phyloP scores from a whole-genome alignment of 2,888 invertebrate genomes.

The Macrosiphum euphorbiae region DNA sequence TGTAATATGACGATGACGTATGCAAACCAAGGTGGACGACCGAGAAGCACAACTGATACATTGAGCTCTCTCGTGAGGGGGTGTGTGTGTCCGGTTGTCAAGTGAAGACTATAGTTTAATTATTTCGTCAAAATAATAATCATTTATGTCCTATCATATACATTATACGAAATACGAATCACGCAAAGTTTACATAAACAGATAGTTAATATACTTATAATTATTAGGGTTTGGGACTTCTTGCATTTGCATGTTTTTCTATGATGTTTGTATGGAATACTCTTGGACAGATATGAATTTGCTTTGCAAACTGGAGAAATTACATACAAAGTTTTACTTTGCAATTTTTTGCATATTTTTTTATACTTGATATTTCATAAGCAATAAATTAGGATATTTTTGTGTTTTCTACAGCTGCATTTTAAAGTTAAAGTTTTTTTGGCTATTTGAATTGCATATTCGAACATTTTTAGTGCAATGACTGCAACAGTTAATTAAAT shows the following conservation, averaged over 20 bases:
- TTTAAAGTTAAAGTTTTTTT: not conserved
- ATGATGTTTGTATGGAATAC: not conserved
- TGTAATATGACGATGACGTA: not conserved
- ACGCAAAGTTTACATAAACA: not conserved
- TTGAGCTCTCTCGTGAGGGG: not conserved
- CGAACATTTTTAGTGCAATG: not conserved
- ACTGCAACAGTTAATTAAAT: not conserved
- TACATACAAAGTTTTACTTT: not conserved
- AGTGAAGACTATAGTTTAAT: not conserved
- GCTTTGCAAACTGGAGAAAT: not conserved
- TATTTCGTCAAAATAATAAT: not conserved
- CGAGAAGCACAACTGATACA: not conserved
- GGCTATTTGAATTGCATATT: not conserved
- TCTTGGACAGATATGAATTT: not conserved
- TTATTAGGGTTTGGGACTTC: not conserved
- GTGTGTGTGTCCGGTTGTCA: not conserved
- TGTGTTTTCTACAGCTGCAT: not conserved
- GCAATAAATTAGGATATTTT: no score
- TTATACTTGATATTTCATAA: not conserved
- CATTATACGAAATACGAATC: not conserved
- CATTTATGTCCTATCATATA: not conserved
- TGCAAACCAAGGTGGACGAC: not conserved
- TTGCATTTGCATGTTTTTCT: not conserved
- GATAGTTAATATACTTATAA: not conserved
- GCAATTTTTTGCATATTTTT: not conserved